phyloP scores from a whole-genome alignment of 2,113 vertebrate species.

The Oryzias curvinotus region DNA sequence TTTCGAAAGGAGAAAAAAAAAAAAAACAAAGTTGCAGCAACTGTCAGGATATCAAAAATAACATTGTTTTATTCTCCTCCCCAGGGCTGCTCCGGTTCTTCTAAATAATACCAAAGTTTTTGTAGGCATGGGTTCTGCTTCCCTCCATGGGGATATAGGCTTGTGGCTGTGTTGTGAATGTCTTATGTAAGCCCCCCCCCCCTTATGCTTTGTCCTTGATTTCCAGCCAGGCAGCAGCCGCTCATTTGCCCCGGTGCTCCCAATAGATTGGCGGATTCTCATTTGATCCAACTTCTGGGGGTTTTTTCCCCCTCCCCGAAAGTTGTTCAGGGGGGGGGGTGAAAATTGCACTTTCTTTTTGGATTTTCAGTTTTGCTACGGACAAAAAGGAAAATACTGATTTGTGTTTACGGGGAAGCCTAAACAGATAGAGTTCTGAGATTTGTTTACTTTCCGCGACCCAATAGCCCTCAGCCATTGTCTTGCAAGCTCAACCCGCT shows the following conservation, averaged over 20 bases:
- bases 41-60: not conserved
- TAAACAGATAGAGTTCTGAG: no score
- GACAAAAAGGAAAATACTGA: no score
- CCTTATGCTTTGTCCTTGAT: conserved; percentile 47
- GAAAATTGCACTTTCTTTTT: no score
- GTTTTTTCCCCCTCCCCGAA: no score
- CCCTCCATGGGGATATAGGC: conserved; percentile 25
- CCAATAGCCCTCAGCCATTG: no score
- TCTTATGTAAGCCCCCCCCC: conserved; percentile 41
- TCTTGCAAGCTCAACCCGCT: not conserved
- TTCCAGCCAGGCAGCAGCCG: conserved; percentile 21
- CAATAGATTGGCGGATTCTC: not conserved
- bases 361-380: no score
- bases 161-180: conserved; percentile 38
- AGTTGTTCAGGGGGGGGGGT: no score
- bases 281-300: not conserved
- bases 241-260: conserved; percentile 14
- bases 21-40: not conserved
- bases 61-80: not conserved
- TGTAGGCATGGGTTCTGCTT: not conserved
- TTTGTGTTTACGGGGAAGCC: no score
- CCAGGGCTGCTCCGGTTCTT: not conserved
- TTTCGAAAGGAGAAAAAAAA: conserved; percentile 17
- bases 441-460: no score
- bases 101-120: conserved; percentile 1